A percentile compares a stretch with the other conserved stretches of the same genome.
These are phyloP conservation scores for Drosophila prostipennis DNA, from an alignment of 2,888 invertebrate genomes.

Conservation along the genomic window DNA sequence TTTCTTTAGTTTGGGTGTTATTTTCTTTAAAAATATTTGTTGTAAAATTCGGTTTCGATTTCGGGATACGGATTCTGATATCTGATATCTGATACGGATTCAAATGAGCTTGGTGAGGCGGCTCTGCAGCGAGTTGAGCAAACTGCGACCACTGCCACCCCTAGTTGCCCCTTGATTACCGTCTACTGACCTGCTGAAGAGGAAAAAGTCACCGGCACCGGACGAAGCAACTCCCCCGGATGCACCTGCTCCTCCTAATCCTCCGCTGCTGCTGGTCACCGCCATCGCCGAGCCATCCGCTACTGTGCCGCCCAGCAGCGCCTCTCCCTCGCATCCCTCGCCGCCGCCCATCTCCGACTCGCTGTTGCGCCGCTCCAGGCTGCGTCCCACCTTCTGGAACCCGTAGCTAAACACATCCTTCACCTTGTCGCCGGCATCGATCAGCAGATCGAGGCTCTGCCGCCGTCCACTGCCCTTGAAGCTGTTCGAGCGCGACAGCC, in stretches of 20 bases:
- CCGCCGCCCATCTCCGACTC: conserved; percentile 86
- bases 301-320: conserved; percentile 38
- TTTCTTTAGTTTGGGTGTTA: background rate
- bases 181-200: conserved; percentile 83
- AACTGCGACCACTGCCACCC: conserved; percentile 36
- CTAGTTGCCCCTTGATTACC: conserved; percentile 21
- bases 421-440: conserved; percentile 92
- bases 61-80: background rate
- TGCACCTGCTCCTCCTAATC: background rate
- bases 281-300: conserved; percentile 10
- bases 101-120: conserved; percentile 81
- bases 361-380: conserved; percentile 89
- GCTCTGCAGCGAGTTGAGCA: conserved; percentile 80
- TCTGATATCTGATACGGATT: conserved; percentile 21
- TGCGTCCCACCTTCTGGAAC: conserved; percentile 89
- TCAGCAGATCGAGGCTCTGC: conserved; percentile 90
- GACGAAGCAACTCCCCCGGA: background rate
- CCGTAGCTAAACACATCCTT: conserved; percentile 93
- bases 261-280: conserved; percentile 10
- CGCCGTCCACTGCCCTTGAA: conserved; percentile 85
- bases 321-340: conserved; percentile 46
- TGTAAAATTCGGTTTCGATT: background rate
- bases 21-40: background rate
- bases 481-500: conserved; percentile 83
- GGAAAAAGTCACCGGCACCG: conserved; percentile 81